These are phyloP conservation scores for Nycticorax nycticorax DNA, from an alignment of 2,113 vertebrate genomes.

Conservation along the genomic window DNA sequence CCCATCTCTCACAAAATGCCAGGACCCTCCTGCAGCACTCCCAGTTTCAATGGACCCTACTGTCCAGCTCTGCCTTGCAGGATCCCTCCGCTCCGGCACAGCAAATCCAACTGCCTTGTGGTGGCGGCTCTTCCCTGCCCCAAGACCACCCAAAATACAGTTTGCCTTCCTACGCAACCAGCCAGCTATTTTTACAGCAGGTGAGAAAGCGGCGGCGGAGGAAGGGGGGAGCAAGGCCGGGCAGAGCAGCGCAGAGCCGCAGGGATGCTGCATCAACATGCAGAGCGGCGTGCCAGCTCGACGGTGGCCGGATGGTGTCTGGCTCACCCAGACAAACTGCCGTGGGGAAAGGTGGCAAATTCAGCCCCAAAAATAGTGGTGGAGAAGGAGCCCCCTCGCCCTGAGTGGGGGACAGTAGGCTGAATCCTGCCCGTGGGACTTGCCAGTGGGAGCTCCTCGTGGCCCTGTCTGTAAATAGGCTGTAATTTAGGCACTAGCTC, in stretches of 20 bases:
- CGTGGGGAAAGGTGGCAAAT: background rate
- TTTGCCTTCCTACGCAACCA: background rate
- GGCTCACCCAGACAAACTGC: background rate
- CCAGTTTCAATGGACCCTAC: rapidly evolving
- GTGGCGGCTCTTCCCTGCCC: background rate
- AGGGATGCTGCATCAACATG: conserved; percentile 42
- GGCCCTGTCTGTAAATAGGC: background rate
- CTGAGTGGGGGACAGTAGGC: rapidly evolving
- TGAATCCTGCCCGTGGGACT: background rate
- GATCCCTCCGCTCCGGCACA: background rate
- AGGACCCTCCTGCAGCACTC: background rate
- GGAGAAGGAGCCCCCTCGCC: background rate
- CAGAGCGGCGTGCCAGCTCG: background rate
- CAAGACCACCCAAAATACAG: background rate
- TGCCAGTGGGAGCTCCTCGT: rapidly evolving
- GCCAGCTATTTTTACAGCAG: background rate
- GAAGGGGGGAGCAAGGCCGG: background rate
- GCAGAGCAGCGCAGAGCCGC: background rate
- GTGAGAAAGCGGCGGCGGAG: background rate
- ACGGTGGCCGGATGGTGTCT: background rate
- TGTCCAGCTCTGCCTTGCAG: background rate
- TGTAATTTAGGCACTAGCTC: conserved; percentile 5
- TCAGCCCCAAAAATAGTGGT: background rate
- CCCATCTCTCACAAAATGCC: background rate
- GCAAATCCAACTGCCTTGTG: background rate